Conservation (phyloP, 2,888 invertebrate genomes). For the Aphodius sticticus region DNA sequence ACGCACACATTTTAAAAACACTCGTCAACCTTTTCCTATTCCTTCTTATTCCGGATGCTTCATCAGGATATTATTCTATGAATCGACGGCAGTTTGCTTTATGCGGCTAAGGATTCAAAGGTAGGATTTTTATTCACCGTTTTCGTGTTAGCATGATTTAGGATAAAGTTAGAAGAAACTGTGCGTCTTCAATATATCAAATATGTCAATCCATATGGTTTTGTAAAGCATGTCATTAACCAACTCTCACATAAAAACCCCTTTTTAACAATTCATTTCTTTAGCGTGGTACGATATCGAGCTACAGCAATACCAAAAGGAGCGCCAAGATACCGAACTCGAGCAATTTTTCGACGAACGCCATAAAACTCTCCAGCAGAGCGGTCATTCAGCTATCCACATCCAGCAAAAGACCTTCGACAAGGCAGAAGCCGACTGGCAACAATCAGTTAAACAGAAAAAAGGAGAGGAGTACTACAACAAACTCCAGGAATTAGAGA, state of each 20-base stretch:
- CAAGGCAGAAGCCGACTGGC: slow-evolving; percentile 86
- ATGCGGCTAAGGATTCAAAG: slow-evolving; percentile 32
- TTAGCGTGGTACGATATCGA: slow-evolving; percentile 93
- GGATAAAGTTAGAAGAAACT: slow-evolving; percentile 23
- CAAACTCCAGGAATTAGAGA: slow-evolving; percentile 83
- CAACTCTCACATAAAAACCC: slow-evolving; percentile 8
- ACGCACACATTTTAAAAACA: slow-evolving; percentile 44
- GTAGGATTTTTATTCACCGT: slow-evolving; percentile 36
- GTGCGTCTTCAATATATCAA: slow-evolving; percentile 48
- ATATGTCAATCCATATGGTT: slow-evolving; percentile 12
- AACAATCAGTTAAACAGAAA: slow-evolving; percentile 80
- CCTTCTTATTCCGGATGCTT: slow-evolving; percentile 46
- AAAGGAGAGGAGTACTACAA: slow-evolving; percentile 85
- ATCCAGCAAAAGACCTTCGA: slow-evolving; percentile 71
- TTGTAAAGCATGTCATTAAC: slow-evolving; percentile 31
- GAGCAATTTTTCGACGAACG: slow-evolving; percentile 90
- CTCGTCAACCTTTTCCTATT: slow-evolving; percentile 45
- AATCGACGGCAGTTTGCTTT: slow-evolving; percentile 14
- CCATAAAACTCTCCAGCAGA: slow-evolving; percentile 73
- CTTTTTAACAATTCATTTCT: slow-evolving; percentile 36
- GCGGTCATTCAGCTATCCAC: slow-evolving; percentile 61
- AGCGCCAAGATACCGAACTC: slow-evolving; percentile 83
- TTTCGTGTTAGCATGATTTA: slow-evolving; percentile 32
- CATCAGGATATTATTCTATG: slow-evolving; percentile 5
- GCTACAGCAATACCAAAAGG: slow-evolving; percentile 83